Base-by-base conservation (phyloP, 2,113 vertebrate genomes). In the Xiphophorus couchianus region DNA sequence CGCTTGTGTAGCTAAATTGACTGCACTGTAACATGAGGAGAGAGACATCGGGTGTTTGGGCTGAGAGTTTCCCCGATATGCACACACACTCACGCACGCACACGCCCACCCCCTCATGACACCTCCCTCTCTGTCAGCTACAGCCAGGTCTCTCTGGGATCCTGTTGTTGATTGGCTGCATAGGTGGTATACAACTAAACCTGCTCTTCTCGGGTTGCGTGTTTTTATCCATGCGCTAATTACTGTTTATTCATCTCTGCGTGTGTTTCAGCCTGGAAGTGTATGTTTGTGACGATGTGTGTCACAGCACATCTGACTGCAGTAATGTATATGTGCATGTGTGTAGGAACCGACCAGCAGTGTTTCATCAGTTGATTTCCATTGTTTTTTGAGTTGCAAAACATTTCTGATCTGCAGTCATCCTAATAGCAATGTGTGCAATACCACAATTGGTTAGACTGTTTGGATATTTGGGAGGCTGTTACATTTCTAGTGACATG, bases 111-210 rank as follows among this genome's bases (percentile, higher is more conserved):
- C 79, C 62, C 64, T 62, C 70, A 62, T 42, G 68, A n/a, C 37
- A 63, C 79, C 33, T 65, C 66, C 39, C 33, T 22, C 37, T 75
- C 70, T 73, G 71, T 89, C 80, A 86, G 75, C 83, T 90, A 74
- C 73, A 85, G 66, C 88, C 87, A 89, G 89, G 85, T 92, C 88
- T 78, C 81, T 85, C 86, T 86, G 73, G 91, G 79, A 90, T 84
- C 73, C 66, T 79, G 86, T 85, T 84, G 84, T 82, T 87, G 71
- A 78, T 86, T 73, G 58, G 70, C 84, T 87, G 71, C 84, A 82
- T 89, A 84, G 86, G 90, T 69, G 81, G 86, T 74, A 78, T 75
- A 67, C 63, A 73, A 80, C 76, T 83, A 29, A 79, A 77, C 83
- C 37, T 76, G 39, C 61, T 66, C 74, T 29, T 71, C 39, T 80